Evolutionary conservation across 2,113 vertebrate genomes (phyloP).

Genomic region (Nestor notabilis): DNA sequence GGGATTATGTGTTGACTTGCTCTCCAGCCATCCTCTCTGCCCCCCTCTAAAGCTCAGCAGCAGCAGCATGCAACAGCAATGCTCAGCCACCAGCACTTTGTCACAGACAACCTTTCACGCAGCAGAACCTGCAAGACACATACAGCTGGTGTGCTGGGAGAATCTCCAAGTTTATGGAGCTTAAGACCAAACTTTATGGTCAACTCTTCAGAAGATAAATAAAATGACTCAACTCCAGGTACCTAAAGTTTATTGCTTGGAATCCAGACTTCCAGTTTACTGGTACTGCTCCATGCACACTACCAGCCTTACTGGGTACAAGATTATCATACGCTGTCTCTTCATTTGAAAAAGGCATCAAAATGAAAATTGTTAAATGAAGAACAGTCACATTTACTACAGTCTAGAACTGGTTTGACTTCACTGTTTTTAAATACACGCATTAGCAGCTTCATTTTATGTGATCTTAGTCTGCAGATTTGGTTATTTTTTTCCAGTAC

Average conservation of each 20-base stretch:
- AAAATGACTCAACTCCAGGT: background rate
- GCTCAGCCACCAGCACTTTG: background rate
- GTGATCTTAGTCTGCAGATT: background rate
- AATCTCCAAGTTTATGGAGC: background rate
- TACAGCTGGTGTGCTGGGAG: background rate
- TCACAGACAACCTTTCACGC: background rate
- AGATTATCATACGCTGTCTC: background rate
- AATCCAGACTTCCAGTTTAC: background rate
- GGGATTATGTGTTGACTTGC: accelerated
- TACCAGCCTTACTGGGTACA: background rate
- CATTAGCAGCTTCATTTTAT: background rate
- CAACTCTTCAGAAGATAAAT: background rate
- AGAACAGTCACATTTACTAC: background rate
- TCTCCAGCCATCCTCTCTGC: background rate
- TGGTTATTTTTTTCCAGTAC: background rate
- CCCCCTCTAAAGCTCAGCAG: background rate
- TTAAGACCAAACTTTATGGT: background rate
- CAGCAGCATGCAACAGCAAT: background rate
- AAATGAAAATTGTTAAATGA: background rate
- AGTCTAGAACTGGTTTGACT: background rate
- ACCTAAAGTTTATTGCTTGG: background rate
- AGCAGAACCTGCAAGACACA: background rate
- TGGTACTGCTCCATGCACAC: background rate
- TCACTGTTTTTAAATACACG: background rate
- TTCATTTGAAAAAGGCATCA: background rate